Conservation (phyloP, 1,140 invertebrate genomes). For the Druon quercuslanigerum region DNA sequence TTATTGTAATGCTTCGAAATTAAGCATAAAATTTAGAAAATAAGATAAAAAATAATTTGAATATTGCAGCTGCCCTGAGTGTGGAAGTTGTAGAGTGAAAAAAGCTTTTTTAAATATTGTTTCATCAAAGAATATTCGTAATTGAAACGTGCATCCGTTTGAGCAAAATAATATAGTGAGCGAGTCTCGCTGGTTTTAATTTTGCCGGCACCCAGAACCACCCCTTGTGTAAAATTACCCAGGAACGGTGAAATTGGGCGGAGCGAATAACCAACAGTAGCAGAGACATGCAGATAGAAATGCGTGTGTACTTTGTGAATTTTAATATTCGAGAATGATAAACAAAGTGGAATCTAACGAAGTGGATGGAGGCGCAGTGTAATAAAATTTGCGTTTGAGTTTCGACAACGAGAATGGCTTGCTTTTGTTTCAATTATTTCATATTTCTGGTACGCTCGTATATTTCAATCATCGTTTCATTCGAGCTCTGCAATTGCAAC, state of each 20-base stretch:
- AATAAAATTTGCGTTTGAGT: conserved; percentile 64
- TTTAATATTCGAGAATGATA: conserved; percentile 68
- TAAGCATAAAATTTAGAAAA: too few species aligned
- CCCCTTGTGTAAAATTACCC: conserved; percentile 32
- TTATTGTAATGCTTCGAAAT: too few species aligned
- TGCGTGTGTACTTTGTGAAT: conserved; percentile 35
- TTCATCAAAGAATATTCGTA: conserved; percentile 25
- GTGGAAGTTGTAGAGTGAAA: not conserved
- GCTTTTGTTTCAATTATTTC: conserved; percentile 62
- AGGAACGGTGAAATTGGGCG: conserved; percentile 44
- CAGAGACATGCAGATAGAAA: conserved; percentile 24
- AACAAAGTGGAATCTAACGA: conserved; percentile 67
- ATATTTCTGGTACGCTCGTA: not conserved
- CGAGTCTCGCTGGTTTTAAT: conserved; percentile 36
- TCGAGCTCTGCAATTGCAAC: not conserved
- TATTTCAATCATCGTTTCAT: conserved; percentile 18
- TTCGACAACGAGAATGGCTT: conserved; percentile 52
- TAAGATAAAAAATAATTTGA: too few species aligned
- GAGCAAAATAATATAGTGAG: conserved; percentile 33
- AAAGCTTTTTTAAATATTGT: conserved; percentile 26
- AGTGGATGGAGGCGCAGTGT: conserved; percentile 61
- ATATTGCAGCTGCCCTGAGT: not conserved
- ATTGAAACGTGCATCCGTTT: conserved; percentile 33
- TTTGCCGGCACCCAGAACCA: not conserved
- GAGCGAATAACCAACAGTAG: conserved; percentile 35